Conservation (phyloP, 2,888 invertebrate genomes). For the Branchellion lobata region DNA sequence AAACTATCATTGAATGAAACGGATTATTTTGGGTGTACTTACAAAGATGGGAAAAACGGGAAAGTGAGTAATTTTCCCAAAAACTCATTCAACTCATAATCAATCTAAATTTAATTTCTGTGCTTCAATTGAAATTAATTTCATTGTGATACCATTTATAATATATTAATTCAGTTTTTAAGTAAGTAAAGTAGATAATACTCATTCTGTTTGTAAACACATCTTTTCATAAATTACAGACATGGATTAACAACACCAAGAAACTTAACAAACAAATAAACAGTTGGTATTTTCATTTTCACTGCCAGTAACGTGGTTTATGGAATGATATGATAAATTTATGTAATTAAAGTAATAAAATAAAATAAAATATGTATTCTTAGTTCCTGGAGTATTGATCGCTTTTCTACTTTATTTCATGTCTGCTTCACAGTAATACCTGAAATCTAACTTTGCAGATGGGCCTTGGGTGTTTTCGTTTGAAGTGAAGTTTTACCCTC, state of each 20-base stretch:
- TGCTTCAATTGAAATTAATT: neutral
- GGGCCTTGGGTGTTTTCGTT: conserved; percentile 90
- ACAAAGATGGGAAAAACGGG: conserved; percentile 42
- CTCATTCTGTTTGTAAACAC: no score
- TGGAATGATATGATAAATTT: no score
- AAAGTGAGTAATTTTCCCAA: conserved; percentile 25
- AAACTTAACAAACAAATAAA: conserved; percentile 26
- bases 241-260: conserved; percentile 17
- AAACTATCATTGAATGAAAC: conserved; percentile 42
- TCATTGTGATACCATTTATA: neutral
- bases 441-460: conserved; percentile 67
- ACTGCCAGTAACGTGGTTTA: no score
- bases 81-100: no score
- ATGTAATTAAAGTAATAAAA: no score
- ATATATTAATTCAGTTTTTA: neutral
- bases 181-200: neutral
- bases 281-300: conserved; percentile 49
- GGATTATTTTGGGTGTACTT: conserved; percentile 46
- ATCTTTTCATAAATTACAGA: neutral
- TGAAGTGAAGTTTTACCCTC: conserved; percentile 98
- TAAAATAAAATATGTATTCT: no score
- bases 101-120: no score
- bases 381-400: no score
- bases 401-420: no score
- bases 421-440: neutral